Base-by-base conservation (phyloP, 2,888 invertebrate species). In the Sinelater perroti region DNA sequence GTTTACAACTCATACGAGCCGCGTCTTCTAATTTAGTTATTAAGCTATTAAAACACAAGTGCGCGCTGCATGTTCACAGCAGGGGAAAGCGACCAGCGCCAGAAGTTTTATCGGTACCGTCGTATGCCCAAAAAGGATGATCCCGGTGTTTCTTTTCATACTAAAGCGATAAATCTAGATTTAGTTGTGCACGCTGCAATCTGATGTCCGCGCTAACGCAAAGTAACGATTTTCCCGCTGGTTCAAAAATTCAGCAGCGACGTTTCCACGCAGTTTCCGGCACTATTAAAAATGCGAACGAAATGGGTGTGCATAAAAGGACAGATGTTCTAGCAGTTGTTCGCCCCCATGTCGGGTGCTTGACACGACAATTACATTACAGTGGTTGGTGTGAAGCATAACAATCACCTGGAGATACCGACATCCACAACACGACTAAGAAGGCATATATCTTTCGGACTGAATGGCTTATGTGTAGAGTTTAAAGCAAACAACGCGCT, bases 381-480 rank as follows among this genome's bases (percentile, higher is more conserved):
- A 17, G 17, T 17, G 44, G 26, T 45, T 46, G 24, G 46, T 42
- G 55, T 24, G 20, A 42, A 47, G 47, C 55, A 55, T 55, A 55
- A 18, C 47, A 55, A 55, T 55, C 40, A 55, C 45, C 46, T 54
- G 36, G 24, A 36, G 55, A 40, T 55, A 55, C 55, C 55, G 31
- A 47, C 55, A 55, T 47, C 28, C 38, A 50, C 40, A 50, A 50
- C 24, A 26, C 35, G 24, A 21, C 7, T 17, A 20, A 30, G 11
- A 40, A 10, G n/a, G 30, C 13, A 35, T 30, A 4, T 14, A 10
- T 28, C 30, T 28, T 44, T 44, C 28, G 3, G 24, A 47, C 36
- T 24, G 30, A 21, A 47, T 35, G 30, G 35, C 24, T 21, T 26
- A 16, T 3, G 26, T 35, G 26, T 24, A 17, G 14, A 47, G 21